phyloP scores from a whole-genome alignment of 1,140 invertebrate species.

The Papilio glaucus region DNA sequence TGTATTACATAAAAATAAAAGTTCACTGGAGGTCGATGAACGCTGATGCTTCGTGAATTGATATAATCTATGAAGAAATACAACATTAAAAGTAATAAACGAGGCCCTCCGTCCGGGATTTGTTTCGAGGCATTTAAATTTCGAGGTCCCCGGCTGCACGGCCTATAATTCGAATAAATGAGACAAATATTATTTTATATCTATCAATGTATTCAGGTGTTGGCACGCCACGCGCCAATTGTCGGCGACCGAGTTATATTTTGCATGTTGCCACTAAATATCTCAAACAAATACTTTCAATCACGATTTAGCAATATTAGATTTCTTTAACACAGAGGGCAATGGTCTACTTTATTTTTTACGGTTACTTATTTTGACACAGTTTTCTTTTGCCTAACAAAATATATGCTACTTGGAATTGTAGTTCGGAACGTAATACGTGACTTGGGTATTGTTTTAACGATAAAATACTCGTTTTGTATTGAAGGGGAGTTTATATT shows the following conservation, averaged over 20 bases:
- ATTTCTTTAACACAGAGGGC: conserved; percentile 35
- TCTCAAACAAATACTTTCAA: conserved; percentile 42
- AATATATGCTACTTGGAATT: not conserved
- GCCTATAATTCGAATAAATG: not conserved
- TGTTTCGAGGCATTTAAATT: not conserved
- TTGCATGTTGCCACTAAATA: conserved; percentile 40
- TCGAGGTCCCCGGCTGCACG: too few relatives aligned
- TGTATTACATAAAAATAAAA: not conserved
- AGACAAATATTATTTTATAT: not conserved
- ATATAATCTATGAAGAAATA: conserved; percentile 10
- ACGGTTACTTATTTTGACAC: conserved; percentile 39
- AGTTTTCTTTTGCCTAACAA: conserved; percentile 8
- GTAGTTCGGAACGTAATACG: conserved; percentile 22
- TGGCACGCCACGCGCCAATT: not conserved
- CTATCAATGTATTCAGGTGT: not conserved
- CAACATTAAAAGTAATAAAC: conserved; percentile 12
- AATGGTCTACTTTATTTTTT: conserved; percentile 39
- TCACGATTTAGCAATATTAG: conserved; percentile 38
- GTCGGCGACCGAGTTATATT: conserved; percentile 23
- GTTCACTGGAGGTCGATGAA: not conserved
- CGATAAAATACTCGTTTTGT: conserved; percentile 16
- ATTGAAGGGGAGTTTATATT: conserved; percentile 18
- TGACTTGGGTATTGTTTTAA: conserved; percentile 24
- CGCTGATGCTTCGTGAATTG: not conserved
- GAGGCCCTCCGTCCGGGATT: not conserved